Base-by-base conservation (phyloP, 2,797 vertebrate genomes). In the Aplochiton taeniatus region DNA sequence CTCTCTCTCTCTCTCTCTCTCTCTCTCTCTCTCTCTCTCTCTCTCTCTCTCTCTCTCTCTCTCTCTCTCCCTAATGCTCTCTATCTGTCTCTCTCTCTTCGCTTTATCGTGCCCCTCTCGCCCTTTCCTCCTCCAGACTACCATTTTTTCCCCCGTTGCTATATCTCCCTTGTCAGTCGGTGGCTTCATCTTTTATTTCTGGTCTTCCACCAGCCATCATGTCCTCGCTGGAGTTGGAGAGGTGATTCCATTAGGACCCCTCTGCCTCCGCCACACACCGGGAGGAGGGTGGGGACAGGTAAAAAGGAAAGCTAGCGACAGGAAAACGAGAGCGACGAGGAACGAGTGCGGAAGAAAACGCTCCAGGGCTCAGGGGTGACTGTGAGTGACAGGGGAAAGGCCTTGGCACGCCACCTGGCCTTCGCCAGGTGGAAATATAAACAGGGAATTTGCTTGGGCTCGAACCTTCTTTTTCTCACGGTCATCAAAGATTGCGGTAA, bases 241-340 rank as follows among this genome's bases (percentile, higher is more conserved):
- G 69, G 69, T 77, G 78, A 83, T 82, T 84, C 66, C 66, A 58
- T 46, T 43, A 49, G 77, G 69, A 80, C 66, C 71, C 79, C 63
- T 65, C 51, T 31, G 68, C 42, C 70, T 44, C 69, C 53, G 8
- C 65, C 60, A 65, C 54, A 74, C 55, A 60, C 58, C 69, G 54
- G 65, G 49, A 31, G 61, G 52, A 50, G n/a, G 53, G 45, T 57
- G 54, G 58, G 61, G 45, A 58, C 8, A n/a, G 61, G 55, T 50
- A 59, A 62, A 60, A 68, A 46, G 66, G 18, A 18, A 51, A 42
- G 57, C 74, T 55, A 74, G 61, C 62, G 45, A 14, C 13, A 57
- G 4, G 31, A 12, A 47, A 69, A 68, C 62, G 74, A 50, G 79
- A 62, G 63, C 55, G 51, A 44, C 69, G 55, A 65, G 56, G 62